Base-by-base conservation (phyloP, 1,140 invertebrate species). In the Drosophila kepulauana region DNA sequence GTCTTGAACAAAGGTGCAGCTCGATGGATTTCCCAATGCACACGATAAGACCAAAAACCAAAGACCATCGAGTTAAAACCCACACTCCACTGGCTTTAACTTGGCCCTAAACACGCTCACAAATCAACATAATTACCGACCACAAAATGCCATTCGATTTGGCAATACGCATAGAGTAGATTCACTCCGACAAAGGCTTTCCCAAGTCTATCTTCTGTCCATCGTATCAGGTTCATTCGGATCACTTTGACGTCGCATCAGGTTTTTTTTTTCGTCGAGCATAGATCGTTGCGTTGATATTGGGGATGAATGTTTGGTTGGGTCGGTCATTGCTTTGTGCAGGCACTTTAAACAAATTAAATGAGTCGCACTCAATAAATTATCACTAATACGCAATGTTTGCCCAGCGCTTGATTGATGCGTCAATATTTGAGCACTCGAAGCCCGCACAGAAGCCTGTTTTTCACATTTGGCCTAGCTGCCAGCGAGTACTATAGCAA, bases 321-420 rank as follows among this genome's bases (percentile, higher is more conserved):
- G 41, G 30, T 65, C 20, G 56, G 5, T 33, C 48, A 41, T 51
- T 35, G 58, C 48, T 54, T 51, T 58, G 69, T 54, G 49, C 33
- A 38, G 54, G 54, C 73, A 71, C 61, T 75, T 75, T 64, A 48
- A 5, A 74, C 57, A 65, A 57, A 77, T 51, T 51, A 75, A 80
- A 88, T 88, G 85, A 79, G 80, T 78, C 81, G 82, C 63, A 82
- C 78, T 81, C 82, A 88, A 88, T 88, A 81, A 91, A 82, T 87
- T 87, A 91, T 91, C 79, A 84, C 78, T 58, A 79, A 81, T 77
- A 84, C 82, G 78, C 80, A 77, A 91, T 87, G 78, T 91, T 62
- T 91, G 72, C 65, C 56, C 66, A 76, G 79, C 63, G 16, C 66
- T 77, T 77, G 81, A 91, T 91, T 81, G 82, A 81, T 77, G 56